Conservation (phyloP, 92 coral and sea anemone genomes). For the Epizoanthus stellaris region DNA sequence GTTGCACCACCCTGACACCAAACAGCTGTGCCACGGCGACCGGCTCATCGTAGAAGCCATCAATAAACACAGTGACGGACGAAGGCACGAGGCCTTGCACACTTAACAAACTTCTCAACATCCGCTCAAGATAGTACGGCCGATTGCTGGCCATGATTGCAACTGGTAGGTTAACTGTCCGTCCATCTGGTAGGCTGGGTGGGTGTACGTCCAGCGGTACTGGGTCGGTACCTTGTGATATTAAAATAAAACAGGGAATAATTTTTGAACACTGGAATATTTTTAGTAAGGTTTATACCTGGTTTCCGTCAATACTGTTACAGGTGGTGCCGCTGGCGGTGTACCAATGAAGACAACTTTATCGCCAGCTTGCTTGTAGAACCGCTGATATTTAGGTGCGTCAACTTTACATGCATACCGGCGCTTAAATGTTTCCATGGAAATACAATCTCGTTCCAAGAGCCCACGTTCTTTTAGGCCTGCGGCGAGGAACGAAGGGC, state of each 20-base stretch:
- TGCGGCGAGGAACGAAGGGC: no score
- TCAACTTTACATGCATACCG: no score
- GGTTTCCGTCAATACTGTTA: no score
- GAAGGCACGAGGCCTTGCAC: slow-evolving; percentile 75
- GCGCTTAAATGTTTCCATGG: no score
- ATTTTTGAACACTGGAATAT: not conserved
- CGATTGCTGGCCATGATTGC: slow-evolving; percentile 85
- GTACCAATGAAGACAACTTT: no score
- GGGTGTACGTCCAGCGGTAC: slow-evolving; percentile 56
- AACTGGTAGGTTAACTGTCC: slow-evolving; percentile 68
- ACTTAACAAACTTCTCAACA: slow-evolving; percentile 67
- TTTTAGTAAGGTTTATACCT: no score
- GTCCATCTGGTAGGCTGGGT: slow-evolving; percentile 73
- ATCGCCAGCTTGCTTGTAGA: no score
- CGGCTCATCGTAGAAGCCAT: slow-evolving; percentile 84
- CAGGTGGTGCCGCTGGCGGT: no score
- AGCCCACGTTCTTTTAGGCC: no score
- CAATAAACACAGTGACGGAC: slow-evolving; percentile 80
- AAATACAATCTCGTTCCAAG: no score
- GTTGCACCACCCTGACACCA: slow-evolving; percentile 70
- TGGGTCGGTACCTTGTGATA: slow-evolving; percentile 64
- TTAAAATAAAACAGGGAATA: not conserved
- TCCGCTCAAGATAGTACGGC: slow-evolving; percentile 79
- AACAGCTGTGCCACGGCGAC: slow-evolving; percentile 65
- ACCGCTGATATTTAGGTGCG: no score